Evolutionary conservation across 1,140 invertebrate genomes (phyloP).

Genomic region (Drosophila navojoa): DNA sequence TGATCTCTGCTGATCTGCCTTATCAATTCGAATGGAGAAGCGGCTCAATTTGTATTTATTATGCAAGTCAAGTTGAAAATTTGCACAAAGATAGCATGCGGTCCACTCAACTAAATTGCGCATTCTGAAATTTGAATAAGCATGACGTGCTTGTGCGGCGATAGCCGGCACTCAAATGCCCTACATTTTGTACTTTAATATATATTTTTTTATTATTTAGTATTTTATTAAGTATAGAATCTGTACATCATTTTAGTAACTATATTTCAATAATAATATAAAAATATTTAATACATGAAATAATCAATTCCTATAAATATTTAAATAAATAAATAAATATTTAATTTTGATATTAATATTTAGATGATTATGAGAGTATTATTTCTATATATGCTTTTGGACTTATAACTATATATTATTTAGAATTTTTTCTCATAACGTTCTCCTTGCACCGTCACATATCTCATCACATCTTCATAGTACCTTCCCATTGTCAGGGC

Average conservation of each 20-base stretch:
- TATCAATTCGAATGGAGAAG: conserved; percentile 41
- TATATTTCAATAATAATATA: too few species aligned
- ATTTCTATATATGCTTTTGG: too few species aligned
- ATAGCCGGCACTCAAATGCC: background rate
- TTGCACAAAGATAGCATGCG: conserved; percentile 45
- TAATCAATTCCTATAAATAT: too few species aligned
- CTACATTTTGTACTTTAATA: background rate
- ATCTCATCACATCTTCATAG: background rate
- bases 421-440: background rate
- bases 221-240: too few species aligned
- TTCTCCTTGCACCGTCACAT: background rate
- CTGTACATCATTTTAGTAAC: too few species aligned
- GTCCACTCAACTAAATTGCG: conserved; percentile 20
- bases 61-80: conserved; percentile 66
- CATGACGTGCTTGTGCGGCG: background rate
- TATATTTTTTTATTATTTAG: too few species aligned
- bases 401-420: too few species aligned
- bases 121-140: conserved; percentile 24
- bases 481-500: background rate
- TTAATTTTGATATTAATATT: too few species aligned
- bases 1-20: conserved; percentile 55
- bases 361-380: too few species aligned
- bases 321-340: too few species aligned
- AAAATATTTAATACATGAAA: too few species aligned
- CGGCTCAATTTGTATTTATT: conserved; percentile 70